Evolutionary conservation across 2,797 vertebrate species (phyloP), one percentile per base, ranked within the genome.

Genomic region (Danio tinwini): DNA sequence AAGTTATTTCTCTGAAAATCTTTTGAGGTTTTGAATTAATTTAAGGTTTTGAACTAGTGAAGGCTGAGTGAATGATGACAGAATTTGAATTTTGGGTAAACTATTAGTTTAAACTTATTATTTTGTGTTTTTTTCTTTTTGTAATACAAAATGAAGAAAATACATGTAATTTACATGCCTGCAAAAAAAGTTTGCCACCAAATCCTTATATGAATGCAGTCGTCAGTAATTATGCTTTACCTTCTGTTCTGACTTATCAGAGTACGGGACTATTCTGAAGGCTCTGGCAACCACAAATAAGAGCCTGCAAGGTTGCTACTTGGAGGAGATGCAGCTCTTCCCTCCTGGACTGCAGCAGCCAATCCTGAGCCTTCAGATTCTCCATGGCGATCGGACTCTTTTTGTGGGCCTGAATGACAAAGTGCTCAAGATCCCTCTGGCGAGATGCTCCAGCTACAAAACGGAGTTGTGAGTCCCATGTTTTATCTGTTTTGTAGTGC

Each of bases 251-350:
- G 16, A 84, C 67, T 65, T 58, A 1, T 81, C 92, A 99, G 97
- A 99, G 76, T 96, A 96, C 0, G 97, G 97, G 87, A 98, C 96
- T 86, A 97, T 99, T 92, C 87, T 98, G 84, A 99, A 99, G 91
- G 96, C 96, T 0, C 91, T 99, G 90, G 97, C 97, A 82, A 96
- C 96, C 0, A 91, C 95, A 73, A 97, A 96, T 88, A 97, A 96
- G 89, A 96, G 93, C 87, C 93, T 98, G n/a, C 95, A 94, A 37
- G 97, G 96, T 45, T 99, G 98, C 88, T 99, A 98, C 92, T 92
- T 99, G 90, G 98, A 99, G 86, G 98, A 99, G 92, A 96, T 99
- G 94, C 95, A 97, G 85, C 96, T 98, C 83, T 93, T 96, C 62
- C 96, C 96, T 2, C 68, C 90, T 0, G 95, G 95, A 6, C 90